A percentile compares a stretch with the other conserved stretches of the same genome.
Evolutionary conservation across 2,113 vertebrate species (phyloP).

Genomic region (Nettapus auritus): DNA sequence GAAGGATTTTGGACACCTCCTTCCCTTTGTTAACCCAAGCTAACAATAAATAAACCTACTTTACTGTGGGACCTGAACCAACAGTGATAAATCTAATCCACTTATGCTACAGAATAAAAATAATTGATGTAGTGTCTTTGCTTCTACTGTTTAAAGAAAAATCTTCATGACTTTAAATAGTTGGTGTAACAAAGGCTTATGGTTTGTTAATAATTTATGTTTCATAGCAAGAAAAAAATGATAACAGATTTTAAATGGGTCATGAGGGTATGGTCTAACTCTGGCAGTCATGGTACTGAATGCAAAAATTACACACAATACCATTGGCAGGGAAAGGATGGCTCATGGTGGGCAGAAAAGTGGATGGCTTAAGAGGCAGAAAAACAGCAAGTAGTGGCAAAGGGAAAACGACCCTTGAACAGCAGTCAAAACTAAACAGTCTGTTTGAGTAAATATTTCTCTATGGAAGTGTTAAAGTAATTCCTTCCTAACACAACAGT

Average conservation of each 20-base stretch:
- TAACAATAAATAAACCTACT: conserved; percentile 35
- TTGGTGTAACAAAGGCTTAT: not conserved
- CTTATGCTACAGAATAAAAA: conserved; percentile 14
- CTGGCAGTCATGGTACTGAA: not conserved
- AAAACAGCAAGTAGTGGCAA: not conserved
- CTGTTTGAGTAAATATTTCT: conserved; percentile 16
- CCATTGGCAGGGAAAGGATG: not conserved
- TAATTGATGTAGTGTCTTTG: conserved; percentile 21
- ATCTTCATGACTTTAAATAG: not conserved
- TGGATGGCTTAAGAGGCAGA: not conserved
- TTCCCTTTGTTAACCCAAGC: conserved; percentile 21
- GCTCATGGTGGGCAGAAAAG: not conserved
- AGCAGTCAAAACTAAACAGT: not conserved
- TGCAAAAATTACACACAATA: not conserved
- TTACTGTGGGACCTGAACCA: conserved; percentile 42
- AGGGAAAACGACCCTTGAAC: not conserved
- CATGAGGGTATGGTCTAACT: not conserved
- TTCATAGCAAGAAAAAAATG: not conserved
- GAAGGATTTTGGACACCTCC: not conserved
- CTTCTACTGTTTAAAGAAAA: not conserved
- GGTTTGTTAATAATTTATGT: conserved; percentile 29
- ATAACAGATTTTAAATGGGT: conserved; percentile 26
- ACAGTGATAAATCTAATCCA: conserved; percentile 56
- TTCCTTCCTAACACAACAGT: conserved; percentile 10
- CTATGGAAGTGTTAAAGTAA: conserved; percentile 12